phyloP scores from a whole-genome alignment of 2,113 vertebrate species.

The Platysternon megacephalum region DNA sequence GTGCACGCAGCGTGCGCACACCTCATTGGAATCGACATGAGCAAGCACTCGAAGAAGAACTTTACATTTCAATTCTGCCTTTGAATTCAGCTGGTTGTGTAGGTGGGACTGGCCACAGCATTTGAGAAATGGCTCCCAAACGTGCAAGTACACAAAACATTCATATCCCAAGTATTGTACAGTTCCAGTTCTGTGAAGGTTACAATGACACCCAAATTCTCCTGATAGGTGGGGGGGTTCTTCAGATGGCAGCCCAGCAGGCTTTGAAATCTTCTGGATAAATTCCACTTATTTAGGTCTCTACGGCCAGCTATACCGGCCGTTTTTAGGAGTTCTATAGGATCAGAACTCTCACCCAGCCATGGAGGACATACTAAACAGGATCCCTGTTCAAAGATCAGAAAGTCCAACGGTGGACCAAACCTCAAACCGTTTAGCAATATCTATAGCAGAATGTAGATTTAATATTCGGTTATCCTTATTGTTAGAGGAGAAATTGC shows the following conservation, averaged over 20 bases:
- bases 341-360: not conserved
- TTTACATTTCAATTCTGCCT: not conserved
- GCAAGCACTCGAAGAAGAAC: not conserved
- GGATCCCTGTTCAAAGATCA: not conserved
- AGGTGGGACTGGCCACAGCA: not conserved
- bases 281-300: not conserved
- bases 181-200: too few species aligned
- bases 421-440: not conserved
- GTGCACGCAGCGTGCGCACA: not conserved
- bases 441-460: not conserved
- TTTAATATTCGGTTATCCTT: not conserved
- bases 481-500: not conserved
- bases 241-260: not conserved
- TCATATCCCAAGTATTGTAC: too few species aligned
- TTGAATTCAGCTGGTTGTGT: not conserved
- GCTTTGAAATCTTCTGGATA: not conserved
- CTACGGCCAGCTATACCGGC: not conserved
- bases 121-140: not conserved
- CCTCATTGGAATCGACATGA: too few species aligned
- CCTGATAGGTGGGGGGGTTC: too few species aligned
- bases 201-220: not conserved
- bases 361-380: not conserved
- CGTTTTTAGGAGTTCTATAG: not conserved
- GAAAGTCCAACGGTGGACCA: not conserved
- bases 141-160: not conserved